Conservation (phyloP, 2,797 vertebrate genomes). For the Nyctalus aviator region DNA sequence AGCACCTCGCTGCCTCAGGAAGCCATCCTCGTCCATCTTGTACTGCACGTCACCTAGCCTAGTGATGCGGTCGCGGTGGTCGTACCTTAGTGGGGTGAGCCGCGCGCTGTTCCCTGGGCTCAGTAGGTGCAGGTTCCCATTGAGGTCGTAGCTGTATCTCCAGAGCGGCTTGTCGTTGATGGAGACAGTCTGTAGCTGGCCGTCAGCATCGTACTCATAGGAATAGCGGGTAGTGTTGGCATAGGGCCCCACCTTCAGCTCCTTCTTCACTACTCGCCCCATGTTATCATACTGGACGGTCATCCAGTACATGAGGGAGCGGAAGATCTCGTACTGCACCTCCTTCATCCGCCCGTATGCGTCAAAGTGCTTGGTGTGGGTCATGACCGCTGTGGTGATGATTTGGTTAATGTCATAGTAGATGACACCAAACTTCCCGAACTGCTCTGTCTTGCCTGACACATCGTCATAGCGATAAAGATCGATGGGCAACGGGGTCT, state of each 20-base stretch:
- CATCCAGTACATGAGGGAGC: slow-evolving; percentile 99
- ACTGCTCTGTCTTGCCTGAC: slow-evolving; percentile 98
- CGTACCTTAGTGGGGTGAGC: slow-evolving; percentile 96
- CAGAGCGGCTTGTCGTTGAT: slow-evolving; percentile 98
- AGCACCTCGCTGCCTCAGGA: slow-evolving; percentile 95
- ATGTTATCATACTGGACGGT: slow-evolving; percentile 99
- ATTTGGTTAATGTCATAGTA: slow-evolving; percentile 99
- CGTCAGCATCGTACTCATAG: slow-evolving; percentile 97
- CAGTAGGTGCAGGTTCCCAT: slow-evolving; percentile 97
- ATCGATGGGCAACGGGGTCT: slow-evolving; percentile 97
- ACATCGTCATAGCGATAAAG: slow-evolving; percentile 98
- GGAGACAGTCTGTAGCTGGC: slow-evolving; percentile 97
- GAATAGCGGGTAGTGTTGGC: slow-evolving; percentile 98
- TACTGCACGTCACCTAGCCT: slow-evolving; percentile 96
- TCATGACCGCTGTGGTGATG: slow-evolving; percentile 99
- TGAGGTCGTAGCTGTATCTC: slow-evolving; percentile 98
- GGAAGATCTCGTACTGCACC: slow-evolving; percentile 99
- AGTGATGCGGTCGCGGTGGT: slow-evolving; percentile 96
- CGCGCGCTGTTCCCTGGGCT: slow-evolving; percentile 97
- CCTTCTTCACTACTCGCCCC: slow-evolving; percentile 97
- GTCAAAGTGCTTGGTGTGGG: slow-evolving; percentile 99
- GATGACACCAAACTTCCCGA: slow-evolving; percentile 99
- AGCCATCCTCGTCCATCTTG: slow-evolving; percentile 97
- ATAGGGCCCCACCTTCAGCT: slow-evolving; percentile 98
- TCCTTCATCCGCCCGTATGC: slow-evolving; percentile 98